These are phyloP conservation scores for Arctocebus calabarensis DNA, from an alignment of 2,797 vertebrate genomes.

Conservation along the genomic window DNA sequence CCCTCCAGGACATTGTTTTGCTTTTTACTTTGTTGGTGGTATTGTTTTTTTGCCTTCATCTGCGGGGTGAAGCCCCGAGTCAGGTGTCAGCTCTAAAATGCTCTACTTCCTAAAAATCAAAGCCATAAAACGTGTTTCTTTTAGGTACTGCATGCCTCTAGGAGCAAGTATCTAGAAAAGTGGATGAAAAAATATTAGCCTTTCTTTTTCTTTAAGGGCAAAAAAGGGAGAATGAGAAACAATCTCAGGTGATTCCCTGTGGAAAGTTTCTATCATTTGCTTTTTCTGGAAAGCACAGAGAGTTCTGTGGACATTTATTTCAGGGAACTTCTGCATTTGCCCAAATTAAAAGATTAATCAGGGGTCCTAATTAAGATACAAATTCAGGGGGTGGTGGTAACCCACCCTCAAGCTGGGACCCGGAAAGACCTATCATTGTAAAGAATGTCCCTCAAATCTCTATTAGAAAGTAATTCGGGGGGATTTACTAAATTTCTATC, in stretches of 20 bases:
- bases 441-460: neutral
- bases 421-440: neutral
- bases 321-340: neutral
- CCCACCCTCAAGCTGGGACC: neutral
- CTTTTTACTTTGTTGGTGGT: neutral
- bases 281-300: constrained; percentile 7
- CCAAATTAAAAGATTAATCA: neutral
- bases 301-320: neutral
- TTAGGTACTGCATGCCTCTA: neutral
- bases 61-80: neutral
- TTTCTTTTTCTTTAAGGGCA: neutral
- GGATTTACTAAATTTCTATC: constrained; percentile 38
- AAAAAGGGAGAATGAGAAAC: neutral
- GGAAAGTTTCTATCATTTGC: neutral
- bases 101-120: neutral
- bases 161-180: neutral
- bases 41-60: neutral
- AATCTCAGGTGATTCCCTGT: neutral
- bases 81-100: neutral
- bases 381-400: neutral
- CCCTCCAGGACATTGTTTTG: no score
- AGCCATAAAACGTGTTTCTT: neutral
- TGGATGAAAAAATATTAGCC: neutral
- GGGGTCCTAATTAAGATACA: neutral
- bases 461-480: neutral